Percentiles rank a stretch among this genome's conserved stretches.
Evolutionary conservation across 2,797 vertebrate genomes (phyloP).

Genomic region (Enteromius mattozi): DNA sequence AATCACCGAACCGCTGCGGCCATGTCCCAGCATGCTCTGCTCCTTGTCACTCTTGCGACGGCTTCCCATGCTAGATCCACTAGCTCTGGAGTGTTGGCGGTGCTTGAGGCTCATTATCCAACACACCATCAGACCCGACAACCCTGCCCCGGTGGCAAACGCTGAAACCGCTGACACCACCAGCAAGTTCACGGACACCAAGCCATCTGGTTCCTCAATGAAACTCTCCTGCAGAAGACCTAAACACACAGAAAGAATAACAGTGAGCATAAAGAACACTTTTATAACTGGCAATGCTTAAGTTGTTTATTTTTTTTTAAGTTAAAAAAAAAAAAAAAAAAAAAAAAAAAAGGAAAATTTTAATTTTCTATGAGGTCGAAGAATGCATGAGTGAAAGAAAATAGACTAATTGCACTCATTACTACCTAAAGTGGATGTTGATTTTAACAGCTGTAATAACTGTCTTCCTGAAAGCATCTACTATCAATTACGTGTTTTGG

Average conservation of each 20-base stretch:
- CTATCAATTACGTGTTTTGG: conserved; percentile 68
- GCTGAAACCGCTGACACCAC: conserved; percentile 93
- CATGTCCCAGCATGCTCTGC: conserved; percentile 85
- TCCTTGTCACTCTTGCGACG: conserved; percentile 90
- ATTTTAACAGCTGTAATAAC: conserved; percentile 80
- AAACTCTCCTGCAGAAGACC: conserved; percentile 89
- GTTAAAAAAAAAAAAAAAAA: conserved; percentile 60
- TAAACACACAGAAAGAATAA: conserved; percentile 56
- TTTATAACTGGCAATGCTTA: conserved; percentile 43
- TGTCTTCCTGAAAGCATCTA: conserved; percentile 75
- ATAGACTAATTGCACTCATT: conserved; percentile 78
- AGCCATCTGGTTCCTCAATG: conserved; percentile 87
- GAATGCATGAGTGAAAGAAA: conserved; percentile 66
- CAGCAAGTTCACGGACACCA: conserved; percentile 93
- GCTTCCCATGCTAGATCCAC: conserved; percentile 69
- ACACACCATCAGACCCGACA: conserved; percentile 93
- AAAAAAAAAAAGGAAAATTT: conserved; percentile 39
- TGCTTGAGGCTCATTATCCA: conserved; percentile 95
- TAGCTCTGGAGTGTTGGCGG: conserved; percentile 75
- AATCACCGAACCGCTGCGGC: conserved; percentile 88
- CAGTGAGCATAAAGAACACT: conserved; percentile 20
- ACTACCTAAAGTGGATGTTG: conserved; percentile 77
- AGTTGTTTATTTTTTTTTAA: conserved; percentile 27
- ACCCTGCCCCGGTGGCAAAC: conserved; percentile 90
- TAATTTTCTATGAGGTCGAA: conserved; percentile 65